Percentiles rank a stretch among this genome's conserved stretches.
phyloP scores from a whole-genome alignment of 2,113 vertebrate genomes.

The Saimiri boliviensis region DNA sequence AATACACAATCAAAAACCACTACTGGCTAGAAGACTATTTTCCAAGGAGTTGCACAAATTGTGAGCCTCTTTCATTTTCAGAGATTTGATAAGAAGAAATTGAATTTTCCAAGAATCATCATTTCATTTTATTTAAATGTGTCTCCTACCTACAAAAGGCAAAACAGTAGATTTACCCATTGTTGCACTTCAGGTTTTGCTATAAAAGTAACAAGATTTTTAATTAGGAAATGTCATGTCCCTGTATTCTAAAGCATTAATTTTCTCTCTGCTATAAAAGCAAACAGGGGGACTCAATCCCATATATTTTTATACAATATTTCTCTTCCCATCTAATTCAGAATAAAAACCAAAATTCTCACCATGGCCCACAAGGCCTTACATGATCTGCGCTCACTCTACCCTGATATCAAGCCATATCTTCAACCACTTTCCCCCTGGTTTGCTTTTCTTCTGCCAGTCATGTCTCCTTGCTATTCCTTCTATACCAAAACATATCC shows the following conservation, averaged over 20 bases:
- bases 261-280: neutral
- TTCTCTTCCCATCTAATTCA: conserved; percentile 8
- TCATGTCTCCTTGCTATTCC: neutral
- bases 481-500: neutral
- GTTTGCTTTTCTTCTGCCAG: neutral
- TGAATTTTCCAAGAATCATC: conserved; percentile 50
- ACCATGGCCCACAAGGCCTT: neutral
- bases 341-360: neutral
- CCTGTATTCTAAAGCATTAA: neutral
- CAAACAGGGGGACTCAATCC: neutral
- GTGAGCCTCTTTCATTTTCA: conserved; percentile 32
- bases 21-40: neutral
- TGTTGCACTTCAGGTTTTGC: neutral
- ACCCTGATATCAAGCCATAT: neutral
- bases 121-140: conserved; percentile 52
- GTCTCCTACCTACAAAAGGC: conserved; percentile 28
- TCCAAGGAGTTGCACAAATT: conserved; percentile 43
- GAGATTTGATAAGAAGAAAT: conserved; percentile 50
- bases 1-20: conserved; percentile 37
- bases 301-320: neutral
- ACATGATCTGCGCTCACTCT: neutral
- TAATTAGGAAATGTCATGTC: neutral
- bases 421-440: neutral
- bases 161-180: neutral
- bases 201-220: conserved; percentile 17